Conservation (phyloP, 2,888 invertebrate species). For the Metacarcinus magister region DNA sequence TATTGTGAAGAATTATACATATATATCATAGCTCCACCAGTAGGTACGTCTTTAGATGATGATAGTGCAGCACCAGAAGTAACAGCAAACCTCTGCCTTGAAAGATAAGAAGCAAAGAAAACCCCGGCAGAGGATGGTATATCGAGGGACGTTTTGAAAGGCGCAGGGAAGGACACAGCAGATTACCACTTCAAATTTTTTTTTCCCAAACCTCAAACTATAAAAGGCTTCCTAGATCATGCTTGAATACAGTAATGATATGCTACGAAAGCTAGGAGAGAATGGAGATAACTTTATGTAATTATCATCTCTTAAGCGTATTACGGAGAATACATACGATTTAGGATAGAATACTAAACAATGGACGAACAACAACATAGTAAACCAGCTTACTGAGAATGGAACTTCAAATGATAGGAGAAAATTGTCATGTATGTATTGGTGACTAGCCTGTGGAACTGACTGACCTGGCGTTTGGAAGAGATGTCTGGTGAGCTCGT, state of each 20-base stretch:
- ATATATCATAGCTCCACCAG: no score
- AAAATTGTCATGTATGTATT: neutral
- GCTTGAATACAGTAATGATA: no score
- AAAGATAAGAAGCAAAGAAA: neutral
- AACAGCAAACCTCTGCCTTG: neutral
- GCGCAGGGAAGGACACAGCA: neutral
- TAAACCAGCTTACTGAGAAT: neutral
- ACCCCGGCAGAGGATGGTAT: neutral
- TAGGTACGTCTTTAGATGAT: no score
- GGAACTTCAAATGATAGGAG: neutral
- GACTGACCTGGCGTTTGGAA: conserved; percentile 89
- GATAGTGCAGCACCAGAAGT: neutral
- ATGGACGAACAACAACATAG: neutral
- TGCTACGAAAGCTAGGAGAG: no score
- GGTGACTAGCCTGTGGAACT: neutral
- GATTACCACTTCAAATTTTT: neutral
- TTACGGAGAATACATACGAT: no score
- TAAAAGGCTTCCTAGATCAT: neutral
- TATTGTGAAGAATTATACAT: no score
- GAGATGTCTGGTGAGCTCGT: conserved; percentile 92
- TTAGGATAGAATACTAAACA: no score
- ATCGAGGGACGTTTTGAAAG: neutral
- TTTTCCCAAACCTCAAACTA: neutral
- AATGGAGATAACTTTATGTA: no score
- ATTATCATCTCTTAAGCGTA: no score